Base-by-base conservation (phyloP, 2,113 vertebrate genomes). In the Rafetus swinhoei region DNA sequence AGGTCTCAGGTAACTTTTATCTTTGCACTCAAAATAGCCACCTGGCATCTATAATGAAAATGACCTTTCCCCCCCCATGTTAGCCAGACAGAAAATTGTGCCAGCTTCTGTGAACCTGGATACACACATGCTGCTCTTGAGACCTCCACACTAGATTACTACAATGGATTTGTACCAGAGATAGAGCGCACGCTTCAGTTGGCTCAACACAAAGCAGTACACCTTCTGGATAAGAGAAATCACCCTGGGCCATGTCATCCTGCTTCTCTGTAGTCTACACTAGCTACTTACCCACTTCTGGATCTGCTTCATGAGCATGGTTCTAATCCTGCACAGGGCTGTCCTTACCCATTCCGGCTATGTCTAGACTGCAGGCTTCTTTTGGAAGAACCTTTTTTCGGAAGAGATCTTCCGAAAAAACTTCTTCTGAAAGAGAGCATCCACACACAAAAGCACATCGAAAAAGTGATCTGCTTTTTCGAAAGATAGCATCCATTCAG, bases 31-130 rank as follows among this genome's bases (percentile, higher is more conserved):
- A 74, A 7, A 32, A 53, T 4, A 59, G 12, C 11, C 84, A 39
- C 0, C 2, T 0, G 11, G 24, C 0, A 0, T 1, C 56, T 39
- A 2, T 2, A 80, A 32, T 52, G 77, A 45, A 53, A 54, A 60
- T 2, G 2, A 19, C 5, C 65, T 52, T 83, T 45, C 7, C 19
- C 5, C 76, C 0, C 5, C 76, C 0, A 0, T 18, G 92, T 54
- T 2, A 35, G 65, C 18, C 65, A 21, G 16, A 8, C 12, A 45
- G 72, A 22, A 76, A 6, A 45, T 22, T 45, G 11, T 45, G 39
- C 21, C 19, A 35, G 24, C 12, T 39, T 76, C 72, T 76, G 24
- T 76, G 72, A 45, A 22, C 11, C 12, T 3, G 12, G 39, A 45
- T 76, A 35, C 72, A 76, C 10, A 39, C 39, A 45, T 45, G 10